Base-by-base conservation (phyloP, 2,888 invertebrate genomes). In the Tenthredo livida region DNA sequence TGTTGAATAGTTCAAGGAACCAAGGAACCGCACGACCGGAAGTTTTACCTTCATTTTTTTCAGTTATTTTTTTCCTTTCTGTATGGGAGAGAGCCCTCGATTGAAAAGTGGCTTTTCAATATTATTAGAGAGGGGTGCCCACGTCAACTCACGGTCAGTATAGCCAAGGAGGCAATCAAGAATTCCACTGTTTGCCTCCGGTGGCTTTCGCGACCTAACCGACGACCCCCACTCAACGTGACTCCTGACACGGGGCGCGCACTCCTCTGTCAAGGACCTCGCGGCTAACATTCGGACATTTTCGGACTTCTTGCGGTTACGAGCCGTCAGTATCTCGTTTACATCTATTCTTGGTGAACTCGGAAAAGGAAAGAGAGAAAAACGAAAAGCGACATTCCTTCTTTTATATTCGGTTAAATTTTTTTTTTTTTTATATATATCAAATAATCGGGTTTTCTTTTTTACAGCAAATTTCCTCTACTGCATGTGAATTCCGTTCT, bases 111-210 rank as follows among this genome's bases (percentile, higher is more conserved):
- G 87, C 88, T 89, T 90, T 90, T 89, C 88, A 87, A 86, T 86
- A 88, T 88, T 87, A 88, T 89, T 87, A 87, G 87, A 86, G 85
- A 85, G 86, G 88, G 87, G 88, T 87, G 87, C 92, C 91, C 92
- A 91, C 92, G 91, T 90, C 87, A 91, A 90, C 90, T 86, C 88
- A 86, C 89, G 92, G 92, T 91, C 92, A 91, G 89, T 89, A 40
- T 37, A 21, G 61, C 80, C 61, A 40, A 80, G 80, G 80, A 80
- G 80, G 80, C 80, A 80, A 80, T 80, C 80, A 80, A 40, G 80
- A 80, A 37, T 80, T 80, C 80, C 61, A 80, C 80, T 80, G 80
- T 80, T 80, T 80, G 80, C 80, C 61, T 80, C 37, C 37, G 61
- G 37, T 50, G 80, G 61, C 61, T 21, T 80, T 29, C 80, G 77